Conservation (phyloP, 2,113 vertebrate genomes). For the Puffinus mauretanicus region DNA sequence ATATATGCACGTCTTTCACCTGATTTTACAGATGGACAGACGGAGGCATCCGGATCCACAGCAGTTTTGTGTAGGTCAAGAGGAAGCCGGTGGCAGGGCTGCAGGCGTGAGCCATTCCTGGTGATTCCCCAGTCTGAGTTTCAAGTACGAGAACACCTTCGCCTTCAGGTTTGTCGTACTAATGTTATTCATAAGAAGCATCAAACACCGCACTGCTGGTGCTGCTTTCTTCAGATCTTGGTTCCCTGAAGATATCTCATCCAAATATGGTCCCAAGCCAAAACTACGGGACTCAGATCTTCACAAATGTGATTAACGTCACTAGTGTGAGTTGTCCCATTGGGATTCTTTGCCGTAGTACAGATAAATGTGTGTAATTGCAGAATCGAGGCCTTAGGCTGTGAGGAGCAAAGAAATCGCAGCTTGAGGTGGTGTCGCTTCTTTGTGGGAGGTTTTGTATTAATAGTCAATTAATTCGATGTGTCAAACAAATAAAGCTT, state of each 20-base stretch:
- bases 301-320: background rate
- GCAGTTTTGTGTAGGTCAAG: background rate
- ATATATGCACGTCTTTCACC: accelerated
- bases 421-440: background rate
- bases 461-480: background rate
- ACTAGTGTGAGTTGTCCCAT: background rate
- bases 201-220: background rate
- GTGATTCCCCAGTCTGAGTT: background rate
- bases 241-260: constrained; percentile 3
- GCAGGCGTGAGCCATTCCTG: accelerated
- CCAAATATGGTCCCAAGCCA: background rate
- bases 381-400: constrained; percentile 4
- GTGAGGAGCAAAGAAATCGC: background rate
- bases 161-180: background rate
- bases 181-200: background rate
- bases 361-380: constrained; percentile 19
- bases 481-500: constrained; percentile 35
- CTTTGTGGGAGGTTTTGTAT: constrained; percentile 17
- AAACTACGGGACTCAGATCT: background rate
- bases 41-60: accelerated
- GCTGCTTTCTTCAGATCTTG: background rate
- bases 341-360: background rate
- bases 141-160: background rate
- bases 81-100: background rate
- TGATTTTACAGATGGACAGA: background rate